Conservation (phyloP, 2,888 invertebrate species). For the Nephrotoma appendiculata region DNA sequence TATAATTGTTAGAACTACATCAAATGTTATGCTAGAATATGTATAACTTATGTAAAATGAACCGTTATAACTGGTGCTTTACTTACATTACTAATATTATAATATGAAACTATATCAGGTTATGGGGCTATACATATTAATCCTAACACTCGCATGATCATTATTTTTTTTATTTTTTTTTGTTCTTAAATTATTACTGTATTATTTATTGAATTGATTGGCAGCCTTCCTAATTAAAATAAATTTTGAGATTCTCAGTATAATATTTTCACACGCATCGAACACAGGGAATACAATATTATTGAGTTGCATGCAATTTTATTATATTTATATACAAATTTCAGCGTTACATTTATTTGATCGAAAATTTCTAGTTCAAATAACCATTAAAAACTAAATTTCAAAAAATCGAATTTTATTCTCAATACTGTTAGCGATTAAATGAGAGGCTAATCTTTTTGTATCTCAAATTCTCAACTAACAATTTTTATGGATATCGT, state of each 20-base stretch:
- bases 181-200: background rate
- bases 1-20: background rate
- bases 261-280: background rate
- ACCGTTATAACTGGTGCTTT: background rate
- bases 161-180: background rate
- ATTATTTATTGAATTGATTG: background rate
- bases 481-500: too few relatives aligned
- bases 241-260: background rate
- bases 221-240: background rate
- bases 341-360: background rate
- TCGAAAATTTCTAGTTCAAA: background rate
- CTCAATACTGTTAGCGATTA: too few relatives aligned
- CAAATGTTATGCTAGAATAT: background rate
- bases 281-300: background rate
- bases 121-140: background rate
- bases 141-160: background rate
- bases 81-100: background rate
- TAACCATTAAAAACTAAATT: background rate
- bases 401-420: too few relatives aligned
- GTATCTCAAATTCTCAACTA: too few relatives aligned
- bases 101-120: background rate
- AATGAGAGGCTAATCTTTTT: too few relatives aligned
- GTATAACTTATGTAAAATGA: background rate
- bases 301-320: background rate
- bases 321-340: background rate